Evolutionary conservation across 2,888 invertebrate species (phyloP).

Genomic region (Rhodophaea formosa): DNA sequence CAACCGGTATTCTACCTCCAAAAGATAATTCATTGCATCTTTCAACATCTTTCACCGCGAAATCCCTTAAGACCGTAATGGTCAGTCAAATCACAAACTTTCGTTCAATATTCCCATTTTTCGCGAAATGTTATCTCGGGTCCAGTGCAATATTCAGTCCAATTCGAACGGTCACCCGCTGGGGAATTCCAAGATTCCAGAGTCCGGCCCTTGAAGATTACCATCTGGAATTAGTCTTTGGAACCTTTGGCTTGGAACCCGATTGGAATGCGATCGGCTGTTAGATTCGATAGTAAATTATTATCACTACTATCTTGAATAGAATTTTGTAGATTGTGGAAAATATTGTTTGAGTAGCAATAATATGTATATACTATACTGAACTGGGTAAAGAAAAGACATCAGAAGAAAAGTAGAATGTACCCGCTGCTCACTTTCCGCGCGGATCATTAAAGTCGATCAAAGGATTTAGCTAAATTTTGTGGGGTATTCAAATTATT

Average conservation of each 20-base stretch:
- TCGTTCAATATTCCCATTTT: conserved; percentile 21
- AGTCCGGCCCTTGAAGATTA: conserved; percentile 41
- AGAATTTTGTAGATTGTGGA: neutral
- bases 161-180: conserved; percentile 39
- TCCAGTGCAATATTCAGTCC: conserved; percentile 46
- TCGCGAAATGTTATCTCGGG: conserved; percentile 39
- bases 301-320: neutral
- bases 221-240: conserved; percentile 29
- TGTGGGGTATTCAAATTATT: no score
- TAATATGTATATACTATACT: no score
- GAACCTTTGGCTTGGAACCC: conserved; percentile 2
- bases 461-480: no score
- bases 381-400: no score
- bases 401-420: no score
- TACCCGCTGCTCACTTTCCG: no score
- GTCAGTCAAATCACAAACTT: conserved; percentile 11
- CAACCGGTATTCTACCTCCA: neutral
- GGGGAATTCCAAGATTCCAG: conserved; percentile 54
- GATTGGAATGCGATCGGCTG: conserved; percentile 7
- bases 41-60: neutral
- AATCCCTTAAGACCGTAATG: neutral
- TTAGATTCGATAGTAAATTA: neutral
- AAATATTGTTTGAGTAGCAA: no score
- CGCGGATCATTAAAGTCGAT: no score
- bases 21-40: neutral